Evolutionary conservation across 2,888 invertebrate genomes (phyloP).

Genomic region (Halictus ligatus): DNA sequence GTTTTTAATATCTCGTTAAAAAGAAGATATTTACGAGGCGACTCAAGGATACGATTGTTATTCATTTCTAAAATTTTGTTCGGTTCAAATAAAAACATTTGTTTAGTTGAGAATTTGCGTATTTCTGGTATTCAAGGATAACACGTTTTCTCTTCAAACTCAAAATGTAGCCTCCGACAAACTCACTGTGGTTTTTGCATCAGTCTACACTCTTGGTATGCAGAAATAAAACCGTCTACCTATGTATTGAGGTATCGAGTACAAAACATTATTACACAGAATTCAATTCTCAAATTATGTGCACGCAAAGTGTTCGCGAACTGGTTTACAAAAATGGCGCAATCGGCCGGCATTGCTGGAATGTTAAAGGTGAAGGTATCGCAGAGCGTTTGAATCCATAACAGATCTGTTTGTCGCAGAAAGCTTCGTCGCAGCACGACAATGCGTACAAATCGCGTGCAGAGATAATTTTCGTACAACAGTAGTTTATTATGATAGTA

Average conservation of each 20-base stretch:
- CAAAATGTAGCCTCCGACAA: too few relatives aligned
- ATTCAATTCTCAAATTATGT: neutral
- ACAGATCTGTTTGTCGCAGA: constrained; percentile 24
- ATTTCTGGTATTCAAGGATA: neutral
- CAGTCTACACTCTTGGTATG: neutral
- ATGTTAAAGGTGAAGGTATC: neutral
- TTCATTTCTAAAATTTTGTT: neutral
- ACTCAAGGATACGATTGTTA: neutral
- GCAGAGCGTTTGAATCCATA: neutral
- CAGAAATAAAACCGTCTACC: neutral
- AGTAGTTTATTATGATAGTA: too few relatives aligned
- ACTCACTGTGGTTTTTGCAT: neutral
- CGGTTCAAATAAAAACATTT: too few relatives aligned
- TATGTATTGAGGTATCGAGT: neutral
- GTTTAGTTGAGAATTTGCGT: neutral
- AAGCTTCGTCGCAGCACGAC: constrained; percentile 15
- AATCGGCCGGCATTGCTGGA: neutral
- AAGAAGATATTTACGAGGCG: neutral
- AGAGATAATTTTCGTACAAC: constrained; percentile 34
- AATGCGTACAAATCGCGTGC: constrained; percentile 50
- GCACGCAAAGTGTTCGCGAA: neutral
- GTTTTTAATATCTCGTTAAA: neutral
- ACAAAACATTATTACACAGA: neutral
- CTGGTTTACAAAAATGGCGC: neutral
- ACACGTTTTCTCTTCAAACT: neutral